Evolutionary conservation across 2,113 vertebrate genomes (phyloP), one percentile per base, ranked within the genome.

Genomic region (Pygoscelis antarcticus): DNA sequence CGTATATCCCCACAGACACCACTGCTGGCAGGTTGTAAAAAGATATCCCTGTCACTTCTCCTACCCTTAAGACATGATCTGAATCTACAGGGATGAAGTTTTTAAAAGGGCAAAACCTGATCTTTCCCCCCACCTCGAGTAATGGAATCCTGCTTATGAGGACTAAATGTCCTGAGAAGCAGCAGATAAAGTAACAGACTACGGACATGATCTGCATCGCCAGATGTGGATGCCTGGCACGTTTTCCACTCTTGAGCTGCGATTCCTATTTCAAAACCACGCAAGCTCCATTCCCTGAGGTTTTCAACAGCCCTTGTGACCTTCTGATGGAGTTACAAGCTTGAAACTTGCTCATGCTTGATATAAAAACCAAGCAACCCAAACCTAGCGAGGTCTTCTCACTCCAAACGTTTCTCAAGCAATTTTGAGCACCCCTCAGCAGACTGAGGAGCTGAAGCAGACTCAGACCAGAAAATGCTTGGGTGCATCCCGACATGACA

Each of bases 221-320:
- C 96, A 96, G 94, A 95, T 95, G 88, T 93, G 95, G 81, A 94
- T 0, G 27, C 47, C 86, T 96, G 92, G 72, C 57, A 80, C 0
- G 0, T 71, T 87, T 84, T 97, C 44, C 57, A 57, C 52, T 92
- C 79, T 80, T 66, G 34, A 70, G 86, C 74, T 95, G 86, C 3
- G 23, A 85, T 47, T 89, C 62, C 25, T n/a, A 27, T 82, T 96
- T 68, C 87, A 89, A 89, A 95, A 61, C 46, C 87, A 57, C 3
- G 14, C 38, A 66, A 80, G 47, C 81, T 88, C 76, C 30, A 46
- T 55, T 96, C 68, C 89, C 68, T 36, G 69, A 83, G 25, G 44
- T 58, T 85, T 85, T 65, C 36, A 49, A 79, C 15, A 61, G 47
- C 38, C 19, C 36, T 79, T 9, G 22, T 16, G 77, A 68, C 32